These are phyloP conservation scores for Limnephilus marmoratus DNA, from an alignment of 2,888 invertebrate genomes.

Conservation along the genomic window DNA sequence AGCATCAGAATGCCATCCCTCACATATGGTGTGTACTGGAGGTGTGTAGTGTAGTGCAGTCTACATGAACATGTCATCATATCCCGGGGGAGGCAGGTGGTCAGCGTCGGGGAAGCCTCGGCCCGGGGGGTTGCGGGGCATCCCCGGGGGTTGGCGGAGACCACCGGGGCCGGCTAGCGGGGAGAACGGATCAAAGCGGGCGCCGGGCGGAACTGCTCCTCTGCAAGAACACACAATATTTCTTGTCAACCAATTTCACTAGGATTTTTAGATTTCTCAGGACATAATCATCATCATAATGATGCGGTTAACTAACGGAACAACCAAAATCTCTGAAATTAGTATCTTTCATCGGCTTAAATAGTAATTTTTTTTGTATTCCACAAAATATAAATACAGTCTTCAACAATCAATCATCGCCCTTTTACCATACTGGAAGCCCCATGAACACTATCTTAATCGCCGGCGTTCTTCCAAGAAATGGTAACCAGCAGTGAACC, in stretches of 20 bases:
- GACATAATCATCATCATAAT: no score
- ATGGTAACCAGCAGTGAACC: no score
- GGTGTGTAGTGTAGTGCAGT: neutral
- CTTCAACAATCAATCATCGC: no score
- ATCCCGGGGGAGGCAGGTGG: constrained; percentile 86
- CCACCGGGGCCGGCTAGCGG: constrained; percentile 72
- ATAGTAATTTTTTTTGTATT: no score
- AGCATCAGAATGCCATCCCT: neutral
- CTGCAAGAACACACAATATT: constrained; percentile 71
- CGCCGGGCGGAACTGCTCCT: constrained; percentile 83
- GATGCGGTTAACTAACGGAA: no score
- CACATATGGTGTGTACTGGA: no score
- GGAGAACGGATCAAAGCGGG: constrained; percentile 91
- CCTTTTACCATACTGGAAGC: no score
- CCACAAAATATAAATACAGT: no score
- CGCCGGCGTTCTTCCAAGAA: no score
- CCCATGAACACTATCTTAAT: no score
- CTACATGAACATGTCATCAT: constrained; percentile 87
- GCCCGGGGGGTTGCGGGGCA: constrained; percentile 64
- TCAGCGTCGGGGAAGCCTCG: constrained; percentile 82
- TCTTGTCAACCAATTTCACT: neutral
- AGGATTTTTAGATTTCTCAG: neutral
- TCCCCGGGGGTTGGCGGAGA: constrained; percentile 12
- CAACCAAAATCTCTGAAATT: no score
- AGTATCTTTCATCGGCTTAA: no score